Evolutionary conservation across 2,888 invertebrate species (phyloP), one percentile per base, ranked within the genome.

Genomic region (Choristoneura rosaceana): DNA sequence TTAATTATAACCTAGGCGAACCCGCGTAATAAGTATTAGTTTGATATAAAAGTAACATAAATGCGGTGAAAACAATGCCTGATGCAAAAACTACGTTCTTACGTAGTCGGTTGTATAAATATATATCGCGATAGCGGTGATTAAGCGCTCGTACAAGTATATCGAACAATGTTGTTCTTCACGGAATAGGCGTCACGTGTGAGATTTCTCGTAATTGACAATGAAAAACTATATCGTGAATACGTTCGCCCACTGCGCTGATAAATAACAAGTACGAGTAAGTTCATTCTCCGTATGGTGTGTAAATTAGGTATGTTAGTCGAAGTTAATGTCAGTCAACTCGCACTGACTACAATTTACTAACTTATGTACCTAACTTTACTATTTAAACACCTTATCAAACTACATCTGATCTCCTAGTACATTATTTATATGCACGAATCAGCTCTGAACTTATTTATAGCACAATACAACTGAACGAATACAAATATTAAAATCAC

Each of bases 401-500:
- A 25, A 25, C 25, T 25, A 25, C 25, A 25, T 2, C 25, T 25
- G 25, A 25, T 25, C 25, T 25, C 25, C 25, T 25, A 25, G 25
- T 25, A 2, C 25, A 25, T 25, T 25, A 25, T 50, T n/a, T 50
- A 50, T n/a, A 14, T 50, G 50, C 50, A 14, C 50, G 4, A 50
- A n/a, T 50, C 50, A 50, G 14, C 50, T 14, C 10, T n/a, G 50
- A 50, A 50, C 50, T 4, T 4, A 25, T 25, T 25, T 34, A 34
- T n/a, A 59, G 59, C n/a, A 41, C 15, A 34, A 5, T 38, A 15
- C 4, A 60, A 38, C 41, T 60, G 15, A 38, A 8, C 25, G 15
- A 45, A 64, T 61, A 59, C 69, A 65, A 59, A 69, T 50, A 4
- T 59, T 60, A 61, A 64, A 65, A 43, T 65, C 50, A 65, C 59